Percentiles rank a stretch among this genome's conserved stretches.
Conservation (phyloP, 2,797 vertebrate genomes). For the Esox lucius region DNA sequence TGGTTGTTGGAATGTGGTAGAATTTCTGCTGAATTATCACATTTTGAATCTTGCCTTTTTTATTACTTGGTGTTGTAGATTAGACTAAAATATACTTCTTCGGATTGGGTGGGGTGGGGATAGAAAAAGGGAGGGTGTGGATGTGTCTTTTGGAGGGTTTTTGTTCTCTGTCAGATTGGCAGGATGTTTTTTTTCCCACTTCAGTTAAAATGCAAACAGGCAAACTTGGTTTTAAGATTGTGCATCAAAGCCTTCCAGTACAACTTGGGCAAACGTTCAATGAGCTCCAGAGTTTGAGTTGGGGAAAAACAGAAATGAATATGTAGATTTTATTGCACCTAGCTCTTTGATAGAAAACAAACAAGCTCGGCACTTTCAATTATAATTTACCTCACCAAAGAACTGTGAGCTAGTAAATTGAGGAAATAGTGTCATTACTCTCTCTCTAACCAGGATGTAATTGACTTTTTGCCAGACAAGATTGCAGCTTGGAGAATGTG, state of each 20-base stretch:
- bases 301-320: slow-evolving; percentile 66
- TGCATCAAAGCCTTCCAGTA: slow-evolving; percentile 82
- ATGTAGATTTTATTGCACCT: slow-evolving; percentile 80
- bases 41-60: slow-evolving; percentile 78
- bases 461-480: slow-evolving; percentile 86
- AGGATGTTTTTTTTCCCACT: slow-evolving; percentile 57
- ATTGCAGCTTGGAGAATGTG: slow-evolving; percentile 93
- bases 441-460: slow-evolving; percentile 82
- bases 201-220: slow-evolving; percentile 83
- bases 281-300: slow-evolving; percentile 58
- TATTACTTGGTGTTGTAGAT: slow-evolving; percentile 85
- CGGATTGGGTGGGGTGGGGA: slow-evolving; percentile 57
- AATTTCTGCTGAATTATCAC: slow-evolving; percentile 86
- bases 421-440: slow-evolving; percentile 63
- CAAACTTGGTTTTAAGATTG: slow-evolving; percentile 84
- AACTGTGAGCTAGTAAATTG: slow-evolving; percentile 84
- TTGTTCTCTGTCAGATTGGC: slow-evolving; percentile 77
- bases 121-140: slow-evolving; percentile 31
- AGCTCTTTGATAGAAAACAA: slow-evolving; percentile 83
- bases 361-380: slow-evolving; percentile 91
- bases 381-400: slow-evolving; percentile 94
- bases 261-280: slow-evolving; percentile 77
- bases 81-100: slow-evolving; percentile 76
- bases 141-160: slow-evolving; percentile 61
- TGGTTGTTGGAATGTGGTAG: slow-evolving; percentile 87